These are phyloP conservation scores for Petrolisthes cinctipes DNA, from an alignment of 2,888 invertebrate genomes.

Conservation along the genomic window DNA sequence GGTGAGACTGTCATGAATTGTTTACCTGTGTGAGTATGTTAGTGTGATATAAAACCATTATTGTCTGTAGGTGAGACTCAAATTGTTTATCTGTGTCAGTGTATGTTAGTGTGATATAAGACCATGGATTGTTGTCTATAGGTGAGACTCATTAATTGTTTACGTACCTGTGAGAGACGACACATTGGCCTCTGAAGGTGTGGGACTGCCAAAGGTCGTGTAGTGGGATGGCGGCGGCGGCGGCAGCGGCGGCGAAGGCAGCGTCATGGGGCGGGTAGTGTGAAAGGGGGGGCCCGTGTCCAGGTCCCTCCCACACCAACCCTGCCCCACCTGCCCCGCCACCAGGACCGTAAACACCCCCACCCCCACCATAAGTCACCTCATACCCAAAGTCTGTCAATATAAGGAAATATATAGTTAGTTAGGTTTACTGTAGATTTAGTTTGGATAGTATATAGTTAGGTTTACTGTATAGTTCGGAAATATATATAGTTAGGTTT, in stretches of 20 bases:
- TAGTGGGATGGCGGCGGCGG: constrained; percentile 59
- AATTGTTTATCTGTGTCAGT: no score
- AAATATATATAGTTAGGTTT: no score
- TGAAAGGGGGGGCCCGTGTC: constrained; percentile 35
- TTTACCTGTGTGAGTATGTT: neutral
- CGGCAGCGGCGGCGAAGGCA: constrained; percentile 59
- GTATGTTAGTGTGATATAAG: no score
- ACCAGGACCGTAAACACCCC: constrained; percentile 26
- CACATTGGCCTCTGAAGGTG: constrained; percentile 64
- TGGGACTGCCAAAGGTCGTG: constrained; percentile 65
- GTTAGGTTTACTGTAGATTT: neutral
- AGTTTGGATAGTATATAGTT: neutral
- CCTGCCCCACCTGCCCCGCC: constrained; percentile 35
- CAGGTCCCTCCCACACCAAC: constrained; percentile 58
- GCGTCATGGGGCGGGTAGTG: constrained; percentile 60
- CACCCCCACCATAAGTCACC: constrained; percentile 59
- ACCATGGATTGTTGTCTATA: neutral
- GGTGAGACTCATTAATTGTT: neutral
- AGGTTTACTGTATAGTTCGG: no score
- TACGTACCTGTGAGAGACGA: constrained; percentile 60
- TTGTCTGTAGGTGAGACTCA: constrained; percentile 3
- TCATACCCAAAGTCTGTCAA: constrained; percentile 64
- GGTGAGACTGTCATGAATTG: neutral
- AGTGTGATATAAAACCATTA: neutral
- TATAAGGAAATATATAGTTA: neutral